Conservation (phyloP, 2,797 vertebrate species). For the Scomberomorus guttatus region DNA sequence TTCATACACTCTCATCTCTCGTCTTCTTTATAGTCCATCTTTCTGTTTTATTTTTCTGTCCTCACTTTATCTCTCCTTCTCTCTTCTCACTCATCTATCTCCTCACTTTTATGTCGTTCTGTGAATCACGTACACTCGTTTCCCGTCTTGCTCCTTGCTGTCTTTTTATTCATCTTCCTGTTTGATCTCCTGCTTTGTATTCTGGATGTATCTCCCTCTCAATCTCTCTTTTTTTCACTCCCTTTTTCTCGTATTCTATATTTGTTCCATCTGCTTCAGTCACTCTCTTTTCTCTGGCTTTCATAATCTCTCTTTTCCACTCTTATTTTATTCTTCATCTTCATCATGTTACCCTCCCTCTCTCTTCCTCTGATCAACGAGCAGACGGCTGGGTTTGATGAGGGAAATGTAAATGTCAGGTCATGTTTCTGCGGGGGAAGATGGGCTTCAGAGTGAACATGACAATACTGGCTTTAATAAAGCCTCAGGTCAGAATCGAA, state of each 20-base stretch:
- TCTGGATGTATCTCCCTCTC: constrained; percentile 28
- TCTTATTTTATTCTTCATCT: constrained; percentile 23
- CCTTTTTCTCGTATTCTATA: not conserved
- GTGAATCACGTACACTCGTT: constrained; percentile 31
- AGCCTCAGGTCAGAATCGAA: constrained; percentile 56
- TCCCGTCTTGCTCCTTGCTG: constrained; percentile 18
- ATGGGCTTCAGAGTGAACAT: constrained; percentile 53
- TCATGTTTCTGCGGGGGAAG: constrained; percentile 48
- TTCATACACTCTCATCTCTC: not conserved
- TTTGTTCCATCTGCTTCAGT: not conserved
- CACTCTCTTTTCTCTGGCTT: not conserved
- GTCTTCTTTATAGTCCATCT: constrained; percentile 14
- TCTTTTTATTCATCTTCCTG: constrained; percentile 48
- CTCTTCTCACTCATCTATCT: constrained; percentile 4
- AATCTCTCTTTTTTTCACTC: not conserved
- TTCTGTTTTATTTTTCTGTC: not conserved
- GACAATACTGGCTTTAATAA: constrained; percentile 59
- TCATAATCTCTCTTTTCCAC: not conserved
- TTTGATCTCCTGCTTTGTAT: constrained; percentile 70
- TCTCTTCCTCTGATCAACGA: constrained; percentile 48
- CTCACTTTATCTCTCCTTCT: constrained; percentile 14
- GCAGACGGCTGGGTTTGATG: constrained; percentile 64
- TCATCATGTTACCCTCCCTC: constrained; percentile 3
- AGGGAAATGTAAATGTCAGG: constrained; percentile 72
- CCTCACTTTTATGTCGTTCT: constrained; percentile 23